Conservation (phyloP, 92 coral and sea anemone species). For the Micromussa lordhowensis region DNA sequence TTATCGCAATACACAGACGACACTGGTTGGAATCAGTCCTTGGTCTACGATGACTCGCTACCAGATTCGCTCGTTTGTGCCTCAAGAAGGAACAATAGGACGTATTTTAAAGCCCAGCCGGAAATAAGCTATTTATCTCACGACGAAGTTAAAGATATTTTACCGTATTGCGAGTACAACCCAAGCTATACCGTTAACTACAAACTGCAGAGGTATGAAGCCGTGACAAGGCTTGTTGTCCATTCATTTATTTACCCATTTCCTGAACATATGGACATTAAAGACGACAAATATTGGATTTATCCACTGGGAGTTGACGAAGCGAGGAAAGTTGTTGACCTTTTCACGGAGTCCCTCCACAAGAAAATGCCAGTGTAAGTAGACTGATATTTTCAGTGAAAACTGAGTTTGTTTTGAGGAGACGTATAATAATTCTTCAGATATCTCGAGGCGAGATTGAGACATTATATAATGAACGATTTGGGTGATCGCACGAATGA, state of each 20-base stretch:
- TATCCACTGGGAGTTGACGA: constrained; percentile 67
- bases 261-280: constrained; percentile 18
- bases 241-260: constrained; percentile 48
- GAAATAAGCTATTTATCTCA: constrained; percentile 46
- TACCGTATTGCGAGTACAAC: constrained; percentile 64
- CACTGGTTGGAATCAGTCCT: neutral
- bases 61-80: constrained; percentile 34
- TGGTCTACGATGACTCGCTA: neutral
- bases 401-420: neutral
- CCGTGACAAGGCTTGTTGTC: constrained; percentile 33
- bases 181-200: constrained; percentile 61
- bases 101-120: neutral
- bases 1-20: constrained; percentile 3
- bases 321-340: constrained; percentile 54
- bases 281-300: constrained; percentile 36
- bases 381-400: neutral
- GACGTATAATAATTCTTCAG: neutral
- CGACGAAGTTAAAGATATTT: constrained; percentile 44
- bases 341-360: constrained; percentile 65
- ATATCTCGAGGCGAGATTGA: no score
- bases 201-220: neutral
- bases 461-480: no score
- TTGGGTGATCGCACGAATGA: no score
- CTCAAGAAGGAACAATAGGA: constrained; percentile 5
- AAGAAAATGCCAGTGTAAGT: constrained; percentile 75